A percentile compares a stretch with the other conserved stretches of the same genome.
Evolutionary conservation across 2,113 vertebrate species (phyloP).

Genomic region (Edolisoma coerulescens): DNA sequence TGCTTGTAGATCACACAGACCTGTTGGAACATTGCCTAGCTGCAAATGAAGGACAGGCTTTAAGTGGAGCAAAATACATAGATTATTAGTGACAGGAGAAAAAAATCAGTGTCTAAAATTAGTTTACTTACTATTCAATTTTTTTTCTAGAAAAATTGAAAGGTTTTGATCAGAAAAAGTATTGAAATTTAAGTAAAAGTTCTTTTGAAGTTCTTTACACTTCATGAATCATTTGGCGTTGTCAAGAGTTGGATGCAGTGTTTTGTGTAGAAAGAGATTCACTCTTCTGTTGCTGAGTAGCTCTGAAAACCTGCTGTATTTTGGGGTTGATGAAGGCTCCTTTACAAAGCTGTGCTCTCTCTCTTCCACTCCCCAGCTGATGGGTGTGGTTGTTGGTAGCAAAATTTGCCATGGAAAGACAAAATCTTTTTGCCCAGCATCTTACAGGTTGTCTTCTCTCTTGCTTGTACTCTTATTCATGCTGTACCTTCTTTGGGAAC

Average conservation of each 20-base stretch:
- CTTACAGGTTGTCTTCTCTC: background rate
- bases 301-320: background rate
- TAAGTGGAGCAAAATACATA: background rate
- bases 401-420: background rate
- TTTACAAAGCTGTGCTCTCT: background rate
- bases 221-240: accelerated
- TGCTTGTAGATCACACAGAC: background rate
- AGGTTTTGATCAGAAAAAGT: background rate
- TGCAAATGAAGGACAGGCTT: background rate
- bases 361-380: background rate
- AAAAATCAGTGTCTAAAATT: background rate
- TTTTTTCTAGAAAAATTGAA: background rate
- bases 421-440: background rate
- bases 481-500: background rate
- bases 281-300: background rate
- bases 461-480: background rate
- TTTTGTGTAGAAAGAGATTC: background rate
- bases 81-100: background rate
- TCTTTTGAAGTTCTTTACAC: background rate
- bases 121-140: background rate
- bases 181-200: background rate
- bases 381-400: background rate
- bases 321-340: background rate
- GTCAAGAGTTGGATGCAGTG: background rate
- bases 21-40: background rate